Percentiles rank a stretch among this genome's conserved stretches.
Evolutionary conservation across 2,113 vertebrate genomes (phyloP).

Genomic region (Sebastes schlegelii): DNA sequence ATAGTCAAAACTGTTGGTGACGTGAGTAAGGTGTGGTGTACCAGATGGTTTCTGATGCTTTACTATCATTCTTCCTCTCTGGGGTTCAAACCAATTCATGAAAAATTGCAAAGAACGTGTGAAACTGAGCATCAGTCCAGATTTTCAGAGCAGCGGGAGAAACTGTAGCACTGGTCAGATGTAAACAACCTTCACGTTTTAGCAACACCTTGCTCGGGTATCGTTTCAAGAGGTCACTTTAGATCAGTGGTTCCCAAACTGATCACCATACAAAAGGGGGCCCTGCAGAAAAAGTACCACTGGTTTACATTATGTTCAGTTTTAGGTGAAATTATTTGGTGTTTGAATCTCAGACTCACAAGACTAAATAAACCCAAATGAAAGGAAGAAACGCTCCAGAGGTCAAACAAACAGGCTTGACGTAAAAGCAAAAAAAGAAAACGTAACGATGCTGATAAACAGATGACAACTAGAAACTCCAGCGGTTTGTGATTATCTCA

Average conservation of each 20-base stretch:
- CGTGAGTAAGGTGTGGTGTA: not conserved
- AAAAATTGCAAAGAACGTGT: not conserved
- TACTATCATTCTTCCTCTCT: not conserved
- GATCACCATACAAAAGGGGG: too few species aligned
- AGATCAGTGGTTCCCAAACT: too few species aligned
- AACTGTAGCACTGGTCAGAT: too few species aligned
- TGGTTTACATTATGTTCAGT: not conserved
- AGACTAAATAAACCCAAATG: too few species aligned
- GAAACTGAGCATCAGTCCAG: not conserved
- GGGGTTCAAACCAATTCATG: not conserved
- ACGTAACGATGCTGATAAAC: not conserved
- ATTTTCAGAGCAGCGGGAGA: too few species aligned
- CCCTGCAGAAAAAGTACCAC: too few species aligned
- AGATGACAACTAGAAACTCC: not conserved
- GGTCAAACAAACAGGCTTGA: not conserved
- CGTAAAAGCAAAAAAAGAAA: not conserved
- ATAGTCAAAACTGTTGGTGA: not conserved
- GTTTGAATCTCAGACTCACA: too few species aligned
- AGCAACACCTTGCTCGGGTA: not conserved
- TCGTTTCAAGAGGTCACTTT: not conserved
- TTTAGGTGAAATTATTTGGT: not conserved
- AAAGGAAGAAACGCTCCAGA: not conserved
- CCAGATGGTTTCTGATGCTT: not conserved
- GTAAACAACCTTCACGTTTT: not conserved
- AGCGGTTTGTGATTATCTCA: slow-evolving; percentile 33